These are phyloP conservation scores for Cecropterus lyciades DNA, from an alignment of 1,140 invertebrate genomes.

Conservation along the genomic window DNA sequence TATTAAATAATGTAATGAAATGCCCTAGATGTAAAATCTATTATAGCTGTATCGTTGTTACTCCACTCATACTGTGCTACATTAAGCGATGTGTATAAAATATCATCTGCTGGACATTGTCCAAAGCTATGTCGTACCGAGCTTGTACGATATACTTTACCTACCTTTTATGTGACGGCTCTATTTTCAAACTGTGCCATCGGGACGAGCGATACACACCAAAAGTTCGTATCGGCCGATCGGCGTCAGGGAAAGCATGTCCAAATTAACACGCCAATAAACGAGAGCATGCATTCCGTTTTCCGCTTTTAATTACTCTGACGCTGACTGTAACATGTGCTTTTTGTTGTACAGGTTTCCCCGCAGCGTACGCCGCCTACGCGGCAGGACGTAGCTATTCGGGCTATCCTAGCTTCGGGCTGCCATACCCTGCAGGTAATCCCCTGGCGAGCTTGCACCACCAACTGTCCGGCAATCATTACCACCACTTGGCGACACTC, in stretches of 20 bases:
- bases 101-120: conserved; percentile 71
- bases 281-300: conserved; percentile 51
- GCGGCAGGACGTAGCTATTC: conserved; percentile 97
- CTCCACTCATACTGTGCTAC: conserved; percentile 59
- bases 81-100: conserved; percentile 73
- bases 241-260: conserved; percentile 5
- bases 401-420: conserved; percentile 98
- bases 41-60: conserved; percentile 52
- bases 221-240: conserved; percentile 44
- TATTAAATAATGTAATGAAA: conserved; percentile 56
- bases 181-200: conserved; percentile 72
- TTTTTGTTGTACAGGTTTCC: conserved; percentile 92
- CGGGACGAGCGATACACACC: conserved; percentile 57
- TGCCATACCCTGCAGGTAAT: conserved; percentile 98
- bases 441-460: conserved; percentile 88
- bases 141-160: conserved; percentile 55
- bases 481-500: conserved; percentile 86
- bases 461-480: conserved; percentile 87
- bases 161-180: conserved; percentile 67
- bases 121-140: conserved; percentile 69
- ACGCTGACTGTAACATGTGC: conserved; percentile 52
- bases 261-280: conserved; percentile 38
- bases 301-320: conserved; percentile 29
- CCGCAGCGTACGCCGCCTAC: conserved; percentile 96
- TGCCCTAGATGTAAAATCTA: conserved; percentile 50